These are phyloP conservation scores for Tenthredo mesomela DNA, from an alignment of 2,888 invertebrate species.

Conservation along the genomic window DNA sequence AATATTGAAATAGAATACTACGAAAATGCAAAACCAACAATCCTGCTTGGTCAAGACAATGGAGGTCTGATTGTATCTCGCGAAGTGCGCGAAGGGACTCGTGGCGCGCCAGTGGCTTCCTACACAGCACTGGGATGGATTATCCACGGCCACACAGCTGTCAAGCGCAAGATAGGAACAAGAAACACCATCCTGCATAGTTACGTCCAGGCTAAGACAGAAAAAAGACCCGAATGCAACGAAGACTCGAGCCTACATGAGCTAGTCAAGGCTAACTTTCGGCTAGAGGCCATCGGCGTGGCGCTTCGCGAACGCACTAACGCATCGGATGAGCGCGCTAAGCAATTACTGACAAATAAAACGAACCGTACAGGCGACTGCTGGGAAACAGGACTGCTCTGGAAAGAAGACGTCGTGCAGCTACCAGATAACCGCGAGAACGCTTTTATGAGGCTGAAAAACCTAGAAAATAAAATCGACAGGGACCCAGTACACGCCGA, in stretches of 20 bases:
- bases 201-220: background rate
- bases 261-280: background rate
- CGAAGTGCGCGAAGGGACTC: background rate
- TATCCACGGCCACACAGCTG: slow-evolving; percentile 40
- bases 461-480: slow-evolving; percentile 55
- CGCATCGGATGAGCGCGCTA: background rate
- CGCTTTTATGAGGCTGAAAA: slow-evolving; percentile 45
- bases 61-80: slow-evolving; percentile 49
- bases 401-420: background rate
- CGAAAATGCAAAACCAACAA: background rate
- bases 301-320: background rate
- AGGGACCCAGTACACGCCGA: slow-evolving; percentile 54
- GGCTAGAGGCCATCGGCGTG: slow-evolving; percentile 5
- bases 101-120: slow-evolving; percentile 45
- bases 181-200: background rate
- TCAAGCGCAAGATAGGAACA: no score
- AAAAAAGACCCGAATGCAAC: no score
- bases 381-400: slow-evolving; percentile 52
- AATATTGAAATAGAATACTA: background rate
- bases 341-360: background rate
- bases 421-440: slow-evolving; percentile 11
- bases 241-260: background rate
- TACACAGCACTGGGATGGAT: slow-evolving; percentile 50
- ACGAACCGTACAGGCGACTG: background rate
- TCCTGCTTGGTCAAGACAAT: slow-evolving; percentile 27